These are phyloP conservation scores for Ophioderma brevispina DNA, from an alignment of 35 echinoderm and acorn worm species.

Conservation along the genomic window DNA sequence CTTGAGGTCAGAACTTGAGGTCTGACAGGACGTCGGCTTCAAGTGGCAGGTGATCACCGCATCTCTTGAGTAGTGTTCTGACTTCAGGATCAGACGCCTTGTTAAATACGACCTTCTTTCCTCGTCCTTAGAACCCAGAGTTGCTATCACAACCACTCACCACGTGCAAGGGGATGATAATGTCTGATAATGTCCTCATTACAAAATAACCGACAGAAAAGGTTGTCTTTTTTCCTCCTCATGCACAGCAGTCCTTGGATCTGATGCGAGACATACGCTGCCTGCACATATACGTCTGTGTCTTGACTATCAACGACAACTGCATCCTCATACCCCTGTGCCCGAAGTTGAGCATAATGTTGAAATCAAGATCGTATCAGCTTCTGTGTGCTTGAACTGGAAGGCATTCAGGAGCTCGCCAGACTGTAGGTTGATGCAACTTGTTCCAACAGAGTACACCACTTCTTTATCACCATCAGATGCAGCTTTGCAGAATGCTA, in stretches of 20 bases:
- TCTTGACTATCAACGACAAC: not conserved
- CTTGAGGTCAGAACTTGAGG: constrained; percentile 33
- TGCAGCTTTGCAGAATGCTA: too few relatives aligned
- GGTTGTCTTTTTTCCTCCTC: not conserved
- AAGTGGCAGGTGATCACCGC: too few relatives aligned
- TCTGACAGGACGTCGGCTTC: not conserved
- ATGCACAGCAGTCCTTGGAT: constrained; percentile 15
- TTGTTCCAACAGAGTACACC: too few relatives aligned
- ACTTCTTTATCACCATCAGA: too few relatives aligned
- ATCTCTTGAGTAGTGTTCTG: not conserved
- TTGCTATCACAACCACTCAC: constrained; percentile 30
- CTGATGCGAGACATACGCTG: constrained; percentile 37
- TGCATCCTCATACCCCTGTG: not conserved
- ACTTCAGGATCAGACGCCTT: constrained; percentile 2
- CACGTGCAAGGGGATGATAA: constrained; percentile 48
- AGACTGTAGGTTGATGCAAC: too few relatives aligned
- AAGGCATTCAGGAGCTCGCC: too few relatives aligned
- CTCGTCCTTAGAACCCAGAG: not conserved
- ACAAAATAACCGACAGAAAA: not conserved
- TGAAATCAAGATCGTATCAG: constrained; percentile 17
- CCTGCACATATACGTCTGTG: constrained; percentile 40
- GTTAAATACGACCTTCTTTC: constrained; percentile 18
- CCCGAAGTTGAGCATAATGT: not conserved
- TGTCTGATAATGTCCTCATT: constrained; percentile 24
- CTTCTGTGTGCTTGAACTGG: too few relatives aligned